phyloP scores from a whole-genome alignment of 2,888 invertebrate genomes.

The Flexamia atlantica region DNA sequence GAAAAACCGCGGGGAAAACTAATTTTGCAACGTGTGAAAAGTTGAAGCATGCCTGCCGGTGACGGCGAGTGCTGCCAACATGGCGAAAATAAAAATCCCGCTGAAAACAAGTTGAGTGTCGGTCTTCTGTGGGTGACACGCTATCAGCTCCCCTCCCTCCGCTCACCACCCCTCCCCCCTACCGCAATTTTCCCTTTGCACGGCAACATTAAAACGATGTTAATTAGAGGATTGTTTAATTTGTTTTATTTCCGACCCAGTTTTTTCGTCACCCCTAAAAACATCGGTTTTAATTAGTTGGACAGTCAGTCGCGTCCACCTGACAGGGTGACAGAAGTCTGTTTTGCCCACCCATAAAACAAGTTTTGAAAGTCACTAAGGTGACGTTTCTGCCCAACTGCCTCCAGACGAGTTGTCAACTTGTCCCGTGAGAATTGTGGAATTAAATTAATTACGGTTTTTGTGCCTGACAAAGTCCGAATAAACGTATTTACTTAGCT shows the following conservation, averaged over 20 bases:
- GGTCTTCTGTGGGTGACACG: conserved; percentile 44
- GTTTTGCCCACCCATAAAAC: conserved; percentile 3
- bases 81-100: conserved; percentile 57
- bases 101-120: conserved; percentile 57
- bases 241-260: conserved; percentile 22
- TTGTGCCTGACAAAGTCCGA: too few species aligned
- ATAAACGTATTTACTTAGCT: too few species aligned
- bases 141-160: conserved; percentile 24
- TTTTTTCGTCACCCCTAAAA: neutral
- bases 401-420: neutral
- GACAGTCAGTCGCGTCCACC: neutral
- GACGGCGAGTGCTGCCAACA: conserved; percentile 56
- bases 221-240: conserved; percentile 52
- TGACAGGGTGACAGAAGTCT: neutral
- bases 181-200: conserved; percentile 7
- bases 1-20: conserved; percentile 42
- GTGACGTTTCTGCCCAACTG: neutral
- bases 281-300: conserved; percentile 19
- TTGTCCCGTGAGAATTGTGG: neutral
- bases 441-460: neutral
- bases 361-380: neutral
- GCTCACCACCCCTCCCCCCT: neutral
- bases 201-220: conserved; percentile 33
- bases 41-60: conserved; percentile 52
- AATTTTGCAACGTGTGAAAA: conserved; percentile 59